phyloP scores from a whole-genome alignment of 2,113 vertebrate genomes.

The Hiodon alosoides region DNA sequence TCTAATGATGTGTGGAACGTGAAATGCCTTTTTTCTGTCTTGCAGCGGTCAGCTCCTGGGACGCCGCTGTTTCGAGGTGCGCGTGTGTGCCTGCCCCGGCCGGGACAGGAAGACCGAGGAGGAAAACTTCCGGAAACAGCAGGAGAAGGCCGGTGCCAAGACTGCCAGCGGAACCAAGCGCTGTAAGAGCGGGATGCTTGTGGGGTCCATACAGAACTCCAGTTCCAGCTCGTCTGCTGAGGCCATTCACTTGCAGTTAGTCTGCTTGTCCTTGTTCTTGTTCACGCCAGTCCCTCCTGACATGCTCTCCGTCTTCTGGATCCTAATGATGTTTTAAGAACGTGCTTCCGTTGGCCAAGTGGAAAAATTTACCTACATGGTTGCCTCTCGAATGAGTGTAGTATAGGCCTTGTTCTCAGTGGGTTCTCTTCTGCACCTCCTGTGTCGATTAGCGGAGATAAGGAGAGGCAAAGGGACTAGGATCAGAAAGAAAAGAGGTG shows the following conservation, averaged over 20 bases:
- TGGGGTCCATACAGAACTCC: background rate
- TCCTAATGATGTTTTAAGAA: no score
- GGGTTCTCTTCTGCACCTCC: no score
- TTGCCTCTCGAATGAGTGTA: no score
- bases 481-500: no score
- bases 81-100: constrained; percentile 70
- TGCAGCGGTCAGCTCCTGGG: constrained; percentile 60
- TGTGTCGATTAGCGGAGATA: no score
- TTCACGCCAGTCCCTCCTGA: no score
- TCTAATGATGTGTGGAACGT: background rate
- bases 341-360: no score
- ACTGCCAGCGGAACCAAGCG: constrained; percentile 31
- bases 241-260: background rate
- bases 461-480: no score
- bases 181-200: constrained; percentile 25
- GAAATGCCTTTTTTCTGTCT: background rate
- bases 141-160: constrained; percentile 26
- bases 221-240: background rate
- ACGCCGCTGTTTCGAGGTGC: constrained; percentile 64
- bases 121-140: constrained; percentile 50
- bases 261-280: no score
- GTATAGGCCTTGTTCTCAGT: no score
- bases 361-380: no score
- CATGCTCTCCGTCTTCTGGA: no score
- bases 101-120: constrained; percentile 64